Evolutionary conservation across 2,797 vertebrate genomes (phyloP).

Genomic region (Tiaroga cobitis): DNA sequence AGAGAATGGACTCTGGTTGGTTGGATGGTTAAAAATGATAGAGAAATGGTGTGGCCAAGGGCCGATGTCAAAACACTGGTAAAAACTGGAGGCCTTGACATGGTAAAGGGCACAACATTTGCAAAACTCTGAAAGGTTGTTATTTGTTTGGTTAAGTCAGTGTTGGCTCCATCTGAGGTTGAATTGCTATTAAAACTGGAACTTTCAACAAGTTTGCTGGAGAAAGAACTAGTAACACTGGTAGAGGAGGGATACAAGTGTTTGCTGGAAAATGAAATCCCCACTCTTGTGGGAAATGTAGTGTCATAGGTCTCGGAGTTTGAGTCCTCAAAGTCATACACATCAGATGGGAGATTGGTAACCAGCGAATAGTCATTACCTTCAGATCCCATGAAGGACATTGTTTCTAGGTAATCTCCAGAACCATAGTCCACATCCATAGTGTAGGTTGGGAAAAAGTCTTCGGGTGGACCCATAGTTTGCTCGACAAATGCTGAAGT

Average conservation of each 20-base stretch:
- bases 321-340: conserved; percentile 82
- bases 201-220: conserved; percentile 43
- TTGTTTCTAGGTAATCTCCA: conserved; percentile 86
- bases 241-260: conserved; percentile 59
- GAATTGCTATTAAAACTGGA: conserved; percentile 37
- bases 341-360: conserved; percentile 76
- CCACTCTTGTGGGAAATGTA: conserved; percentile 83
- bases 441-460: conserved; percentile 75
- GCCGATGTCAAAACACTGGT: conserved; percentile 22
- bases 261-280: conserved; percentile 80
- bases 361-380: conserved; percentile 71
- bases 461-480: conserved; percentile 74
- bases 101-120: not conserved
- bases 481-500: conserved; percentile 74
- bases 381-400: conserved; percentile 75
- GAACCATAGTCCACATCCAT: conserved; percentile 85
- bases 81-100: not conserved
- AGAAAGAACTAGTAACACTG: conserved; percentile 62
- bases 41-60: not conserved
- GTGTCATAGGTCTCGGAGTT: conserved; percentile 84
- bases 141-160: conserved; percentile 4
- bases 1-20: conserved; percentile 28
- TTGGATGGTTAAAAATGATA: conserved; percentile 19
- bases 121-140: conserved; percentile 2
- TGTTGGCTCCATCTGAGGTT: conserved; percentile 17